phyloP scores from a whole-genome alignment of 2,888 invertebrate genomes.

The Drosophila silvestris region DNA sequence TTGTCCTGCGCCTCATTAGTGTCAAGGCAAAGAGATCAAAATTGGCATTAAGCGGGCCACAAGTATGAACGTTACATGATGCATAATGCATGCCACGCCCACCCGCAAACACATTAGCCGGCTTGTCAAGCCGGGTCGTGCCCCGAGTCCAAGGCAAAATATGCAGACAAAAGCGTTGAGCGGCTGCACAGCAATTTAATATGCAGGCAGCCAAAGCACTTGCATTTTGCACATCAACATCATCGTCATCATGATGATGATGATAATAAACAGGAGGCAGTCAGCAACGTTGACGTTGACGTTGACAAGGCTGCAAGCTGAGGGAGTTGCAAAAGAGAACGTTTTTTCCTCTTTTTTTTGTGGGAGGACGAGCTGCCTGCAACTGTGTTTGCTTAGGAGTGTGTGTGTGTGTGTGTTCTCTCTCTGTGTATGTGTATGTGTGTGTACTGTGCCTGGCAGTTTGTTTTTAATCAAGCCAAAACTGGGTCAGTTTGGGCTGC shows the following conservation, averaged over 20 bases:
- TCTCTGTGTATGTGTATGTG: constrained; percentile 18
- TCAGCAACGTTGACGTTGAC: constrained; percentile 33
- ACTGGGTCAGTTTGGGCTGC: constrained; percentile 77
- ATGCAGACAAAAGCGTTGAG: constrained; percentile 51
- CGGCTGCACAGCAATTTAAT: constrained; percentile 49
- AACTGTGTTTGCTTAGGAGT: constrained; percentile 61
- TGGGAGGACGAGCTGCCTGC: constrained; percentile 10
- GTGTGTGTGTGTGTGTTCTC: constrained; percentile 26
- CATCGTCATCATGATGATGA: constrained; percentile 15
- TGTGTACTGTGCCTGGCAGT: constrained; percentile 61
- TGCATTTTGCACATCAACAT: constrained; percentile 29
- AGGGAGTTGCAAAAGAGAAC: constrained; percentile 72
- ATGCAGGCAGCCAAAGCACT: constrained; percentile 32
- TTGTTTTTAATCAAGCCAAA: constrained; percentile 79
- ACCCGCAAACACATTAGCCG: constrained; percentile 46
- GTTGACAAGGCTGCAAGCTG: constrained; percentile 55
- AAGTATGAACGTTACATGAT: constrained; percentile 50
- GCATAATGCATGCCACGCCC: constrained; percentile 61
- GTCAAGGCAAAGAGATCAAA: constrained; percentile 74
- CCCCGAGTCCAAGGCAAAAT: constrained; percentile 56
- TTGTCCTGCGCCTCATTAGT: constrained; percentile 66
- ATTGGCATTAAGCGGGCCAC: constrained; percentile 73
- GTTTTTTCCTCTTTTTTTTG: constrained; percentile 42
- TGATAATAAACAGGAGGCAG: constrained; percentile 23
- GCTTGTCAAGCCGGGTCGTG: constrained; percentile 60